Base-by-base conservation (phyloP, 64 coral and sea anemone species). In the Pocillopora verrucosa region DNA sequence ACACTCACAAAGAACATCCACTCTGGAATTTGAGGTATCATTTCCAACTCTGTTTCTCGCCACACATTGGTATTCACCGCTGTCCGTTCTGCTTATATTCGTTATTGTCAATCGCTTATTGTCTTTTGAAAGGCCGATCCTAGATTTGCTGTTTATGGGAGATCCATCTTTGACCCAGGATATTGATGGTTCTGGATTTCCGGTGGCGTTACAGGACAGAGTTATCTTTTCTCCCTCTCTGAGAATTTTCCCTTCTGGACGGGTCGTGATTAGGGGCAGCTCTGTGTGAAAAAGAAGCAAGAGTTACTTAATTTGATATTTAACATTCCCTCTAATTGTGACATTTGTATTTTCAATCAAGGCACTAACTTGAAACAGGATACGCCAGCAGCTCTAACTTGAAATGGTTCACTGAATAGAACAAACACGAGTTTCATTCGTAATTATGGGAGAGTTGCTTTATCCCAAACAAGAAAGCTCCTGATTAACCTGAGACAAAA, bases 31-130 rank as follows among this genome's bases (percentile, higher is more conserved):
- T 11, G 86, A 76, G 14, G 72, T 34, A 22, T 11, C 74, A 24
- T 25, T 62, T 16, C 34, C 17, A 60, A 37, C 3, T 10, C 24
- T 56, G 37, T 87, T 87, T 5, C 1, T 63, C 16, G 35, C 87
- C 59, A 45, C 73, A 75, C 87, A 89, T 61, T 1, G 41, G 19
- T 89, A 89, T 76, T 41, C 14, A 5, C 74, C 87, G 36, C 73
- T 75, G 59, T 89, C 72, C 16, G 16, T 51, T 22, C 74, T 61
- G n/a, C 0, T 64, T 13, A 65, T 45, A 22, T 65, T 20, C 35
- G 34, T 63, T 73, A 89, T 78, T 0, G 58, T 61, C 58, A 89
- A 61, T 13, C 15, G 1, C 34, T 41, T 36, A 19, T 65, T 65
- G 25, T 64, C 12, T 12, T 0, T 0, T 13, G 59, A 22, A 36